These are phyloP conservation scores for Petrophora chlorosata DNA, from an alignment of 2,888 invertebrate genomes.

Conservation along the genomic window DNA sequence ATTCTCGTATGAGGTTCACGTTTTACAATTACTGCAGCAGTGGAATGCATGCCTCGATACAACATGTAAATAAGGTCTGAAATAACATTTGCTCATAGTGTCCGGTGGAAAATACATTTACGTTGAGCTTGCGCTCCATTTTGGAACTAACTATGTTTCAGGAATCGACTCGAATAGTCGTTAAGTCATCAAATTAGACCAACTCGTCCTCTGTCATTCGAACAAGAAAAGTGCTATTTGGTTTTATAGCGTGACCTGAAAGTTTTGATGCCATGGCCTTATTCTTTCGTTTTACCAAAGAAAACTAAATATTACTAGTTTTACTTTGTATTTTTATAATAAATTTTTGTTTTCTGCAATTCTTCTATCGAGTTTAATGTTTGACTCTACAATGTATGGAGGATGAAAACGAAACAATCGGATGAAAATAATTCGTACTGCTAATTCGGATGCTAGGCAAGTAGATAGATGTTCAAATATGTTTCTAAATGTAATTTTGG, in stretches of 20 bases:
- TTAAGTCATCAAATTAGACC: slow-evolving; percentile 70
- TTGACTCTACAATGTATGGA: too few species aligned
- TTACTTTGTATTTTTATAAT: too few species aligned
- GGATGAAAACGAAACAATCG: too few species aligned
- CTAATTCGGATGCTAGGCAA: too few species aligned
- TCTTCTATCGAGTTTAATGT: too few species aligned
- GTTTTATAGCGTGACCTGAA: slow-evolving; percentile 68
- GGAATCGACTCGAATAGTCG: slow-evolving; percentile 43
- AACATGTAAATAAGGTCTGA: slow-evolving; percentile 42
- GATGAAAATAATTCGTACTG: too few species aligned
- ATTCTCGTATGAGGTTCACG: slow-evolving; percentile 43
- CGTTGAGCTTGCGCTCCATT: slow-evolving; percentile 44
- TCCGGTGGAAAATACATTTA: slow-evolving; percentile 44
- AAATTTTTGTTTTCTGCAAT: too few species aligned
- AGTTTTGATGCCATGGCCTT: slow-evolving; percentile 53
- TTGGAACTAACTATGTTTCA: slow-evolving; percentile 51
- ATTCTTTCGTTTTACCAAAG: too few species aligned
- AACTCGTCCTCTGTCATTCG: slow-evolving; percentile 62
- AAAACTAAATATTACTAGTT: too few species aligned
- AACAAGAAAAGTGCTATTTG: slow-evolving; percentile 61
- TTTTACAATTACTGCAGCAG: slow-evolving; percentile 45
- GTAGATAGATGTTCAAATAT: too few species aligned
- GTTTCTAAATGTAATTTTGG: too few species aligned
- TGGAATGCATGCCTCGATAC: slow-evolving; percentile 43
- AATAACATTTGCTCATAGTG: slow-evolving; percentile 46